Evolutionary conservation across 2,113 vertebrate species (phyloP).

Genomic region (Clarias magur): DNA sequence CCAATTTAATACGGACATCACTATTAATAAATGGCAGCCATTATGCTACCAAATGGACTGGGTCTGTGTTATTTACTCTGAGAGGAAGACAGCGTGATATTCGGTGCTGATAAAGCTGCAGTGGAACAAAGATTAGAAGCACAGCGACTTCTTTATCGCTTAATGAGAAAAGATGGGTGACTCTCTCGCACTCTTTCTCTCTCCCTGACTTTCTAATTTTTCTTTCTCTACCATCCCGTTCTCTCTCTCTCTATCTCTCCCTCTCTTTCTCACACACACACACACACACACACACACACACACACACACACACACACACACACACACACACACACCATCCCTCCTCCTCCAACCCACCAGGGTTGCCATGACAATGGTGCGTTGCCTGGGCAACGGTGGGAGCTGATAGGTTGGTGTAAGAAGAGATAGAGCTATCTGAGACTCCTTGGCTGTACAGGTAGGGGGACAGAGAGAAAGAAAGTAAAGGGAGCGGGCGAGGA

Average conservation of each 20-base stretch:
- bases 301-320: not conserved
- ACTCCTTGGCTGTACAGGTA: conserved; percentile 52
- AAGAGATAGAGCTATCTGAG: conserved; percentile 61
- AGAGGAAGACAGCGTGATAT: conserved; percentile 51
- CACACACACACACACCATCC: not conserved
- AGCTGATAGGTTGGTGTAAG: conserved; percentile 67
- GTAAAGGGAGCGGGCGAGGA: not conserved
- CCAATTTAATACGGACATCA: conserved; percentile 48
- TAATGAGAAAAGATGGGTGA: conserved; percentile 58
- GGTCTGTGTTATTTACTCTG: conserved; percentile 55
- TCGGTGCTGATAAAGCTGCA: conserved; percentile 57
- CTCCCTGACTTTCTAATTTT: conserved; percentile 50
- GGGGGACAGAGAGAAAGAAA: conserved; percentile 19
- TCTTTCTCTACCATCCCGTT: conserved; percentile 50
- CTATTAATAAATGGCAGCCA: conserved; percentile 56
- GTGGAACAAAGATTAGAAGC: conserved; percentile 56
- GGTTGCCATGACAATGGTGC: conserved; percentile 69
- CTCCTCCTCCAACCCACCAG: conserved; percentile 55
- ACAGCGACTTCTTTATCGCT: conserved; percentile 52
- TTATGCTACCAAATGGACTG: conserved; percentile 56
- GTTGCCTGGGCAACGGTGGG: conserved; percentile 61
- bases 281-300: not conserved
- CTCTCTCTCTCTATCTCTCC: conserved; percentile 4
- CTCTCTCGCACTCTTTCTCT: conserved; percentile 59
- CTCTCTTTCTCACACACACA: not conserved